phyloP scores from a whole-genome alignment of 30 jellyfish, hydroid and myxozoan genomes.

The Aurelia coerulea region DNA sequence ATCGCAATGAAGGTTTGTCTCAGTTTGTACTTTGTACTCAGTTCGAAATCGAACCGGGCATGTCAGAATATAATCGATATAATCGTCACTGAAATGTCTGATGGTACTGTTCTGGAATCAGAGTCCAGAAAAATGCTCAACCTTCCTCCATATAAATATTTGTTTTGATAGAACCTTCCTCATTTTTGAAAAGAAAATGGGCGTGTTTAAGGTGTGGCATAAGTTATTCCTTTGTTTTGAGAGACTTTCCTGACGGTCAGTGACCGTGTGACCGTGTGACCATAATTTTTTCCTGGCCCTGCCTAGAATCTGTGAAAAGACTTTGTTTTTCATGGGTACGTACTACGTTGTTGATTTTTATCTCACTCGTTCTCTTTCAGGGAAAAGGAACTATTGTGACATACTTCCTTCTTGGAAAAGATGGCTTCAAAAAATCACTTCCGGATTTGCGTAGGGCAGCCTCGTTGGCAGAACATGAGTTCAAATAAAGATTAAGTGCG shows the following conservation, averaged over 20 bases:
- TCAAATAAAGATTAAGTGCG: slow-evolving; percentile 43
- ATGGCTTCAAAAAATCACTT: slow-evolving; percentile 65
- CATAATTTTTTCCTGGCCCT: background rate
- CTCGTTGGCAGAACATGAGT: slow-evolving; percentile 73
- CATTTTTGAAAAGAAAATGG: no score
- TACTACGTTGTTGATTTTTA: background rate
- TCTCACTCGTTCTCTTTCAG: slow-evolving; percentile 10
- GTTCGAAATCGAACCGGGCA: background rate
- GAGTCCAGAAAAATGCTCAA: no score
- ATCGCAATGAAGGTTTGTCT: slow-evolving; percentile 85
- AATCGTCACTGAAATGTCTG: no score
- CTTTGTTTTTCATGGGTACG: background rate
- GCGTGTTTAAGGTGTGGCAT: no score
- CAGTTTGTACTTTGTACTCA: background rate
- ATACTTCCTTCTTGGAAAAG: slow-evolving; percentile 85
- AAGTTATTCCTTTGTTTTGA: no score
- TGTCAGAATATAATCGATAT: background rate
- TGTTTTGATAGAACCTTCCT: no score
- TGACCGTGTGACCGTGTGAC: no score
- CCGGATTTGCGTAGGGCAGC: slow-evolving; percentile 93
- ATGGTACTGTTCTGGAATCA: no score
- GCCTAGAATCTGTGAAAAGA: background rate
- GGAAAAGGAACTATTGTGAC: slow-evolving; percentile 96
- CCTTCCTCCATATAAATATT: no score
- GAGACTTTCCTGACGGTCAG: no score